Conservation (phyloP, 1,140 invertebrate genomes). For the Megathymus violae region DNA sequence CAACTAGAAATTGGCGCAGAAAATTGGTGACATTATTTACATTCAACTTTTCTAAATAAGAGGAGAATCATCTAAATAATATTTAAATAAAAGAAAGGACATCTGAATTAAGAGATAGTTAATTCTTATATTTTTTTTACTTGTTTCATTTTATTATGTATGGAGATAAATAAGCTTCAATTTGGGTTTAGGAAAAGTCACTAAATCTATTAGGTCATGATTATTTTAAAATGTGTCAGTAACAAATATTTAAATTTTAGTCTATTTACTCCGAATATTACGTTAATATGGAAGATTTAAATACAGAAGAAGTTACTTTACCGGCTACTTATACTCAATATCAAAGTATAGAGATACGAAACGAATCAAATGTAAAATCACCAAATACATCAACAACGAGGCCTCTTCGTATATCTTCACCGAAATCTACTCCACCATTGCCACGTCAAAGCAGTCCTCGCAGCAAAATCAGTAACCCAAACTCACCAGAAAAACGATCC, state of each 20-base stretch:
- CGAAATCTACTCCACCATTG: conserved; percentile 18
- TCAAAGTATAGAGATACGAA: conserved; percentile 32
- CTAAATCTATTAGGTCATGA: conserved; percentile 50
- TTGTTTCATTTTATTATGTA: neutral
- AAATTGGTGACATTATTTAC: too few species aligned
- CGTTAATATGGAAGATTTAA: conserved; percentile 41
- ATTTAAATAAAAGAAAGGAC: too few species aligned
- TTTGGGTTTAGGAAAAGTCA: neutral
- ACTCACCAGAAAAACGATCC: conserved; percentile 37
- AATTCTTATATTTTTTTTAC: conserved; percentile 8
- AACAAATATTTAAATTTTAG: conserved; percentile 32
- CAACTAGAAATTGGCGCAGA: too few species aligned
- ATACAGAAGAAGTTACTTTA: conserved; percentile 21
- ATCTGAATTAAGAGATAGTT: too few species aligned
- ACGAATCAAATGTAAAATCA: conserved; percentile 19
- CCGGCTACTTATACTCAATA: conserved; percentile 29
- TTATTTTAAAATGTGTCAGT: conserved; percentile 35
- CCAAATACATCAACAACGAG: neutral
- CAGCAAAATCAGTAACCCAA: conserved; percentile 20
- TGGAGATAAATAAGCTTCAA: neutral
- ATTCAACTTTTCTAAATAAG: too few species aligned
- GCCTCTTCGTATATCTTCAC: neutral
- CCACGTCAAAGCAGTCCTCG: conserved; percentile 7
- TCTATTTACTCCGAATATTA: conserved; percentile 25
- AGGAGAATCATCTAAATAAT: too few species aligned